Conservation (phyloP, 2,888 invertebrate genomes). For the Dendrolimus houi region DNA sequence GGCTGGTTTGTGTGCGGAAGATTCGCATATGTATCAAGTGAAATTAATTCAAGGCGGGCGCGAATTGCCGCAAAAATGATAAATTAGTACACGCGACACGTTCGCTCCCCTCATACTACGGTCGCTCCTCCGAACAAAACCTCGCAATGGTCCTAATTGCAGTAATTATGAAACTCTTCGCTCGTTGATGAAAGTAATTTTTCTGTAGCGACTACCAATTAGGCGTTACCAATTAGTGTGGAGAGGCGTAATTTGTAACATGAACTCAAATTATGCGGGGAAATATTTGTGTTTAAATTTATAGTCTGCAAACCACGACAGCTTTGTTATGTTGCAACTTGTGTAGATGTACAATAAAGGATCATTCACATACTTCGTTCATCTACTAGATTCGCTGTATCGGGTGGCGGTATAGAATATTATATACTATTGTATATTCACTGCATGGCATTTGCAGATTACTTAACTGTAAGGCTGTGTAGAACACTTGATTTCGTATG, state of each 20-base stretch:
- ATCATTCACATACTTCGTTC: background rate
- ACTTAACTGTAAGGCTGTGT: too few species aligned
- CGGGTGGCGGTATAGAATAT: too few species aligned
- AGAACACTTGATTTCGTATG: too few species aligned
- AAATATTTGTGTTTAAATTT: conserved; percentile 20
- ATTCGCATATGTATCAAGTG: conserved; percentile 16
- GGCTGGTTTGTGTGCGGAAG: background rate
- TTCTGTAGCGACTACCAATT: conserved; percentile 67
- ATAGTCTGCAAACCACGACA: background rate
- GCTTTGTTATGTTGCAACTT: background rate
- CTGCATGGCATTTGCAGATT: too few species aligned
- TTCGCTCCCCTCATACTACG: conserved; percentile 26
- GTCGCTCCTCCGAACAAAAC: conserved; percentile 47
- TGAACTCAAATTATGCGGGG: conserved; percentile 38
- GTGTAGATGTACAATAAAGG: background rate
- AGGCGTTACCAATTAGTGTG: conserved; percentile 59
- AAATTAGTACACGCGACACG: conserved; percentile 61
- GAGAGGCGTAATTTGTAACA: conserved; percentile 51
- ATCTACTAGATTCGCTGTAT: too few species aligned
- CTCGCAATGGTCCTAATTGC: conserved; percentile 57
- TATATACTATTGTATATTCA: too few species aligned
- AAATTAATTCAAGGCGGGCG: conserved; percentile 28
- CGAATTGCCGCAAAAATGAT: conserved; percentile 38
- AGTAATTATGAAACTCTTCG: conserved; percentile 69
- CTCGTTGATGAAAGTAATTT: conserved; percentile 69